These are phyloP conservation scores for Lypha dubia DNA, from an alignment of 2,888 invertebrate species.

Conservation along the genomic window DNA sequence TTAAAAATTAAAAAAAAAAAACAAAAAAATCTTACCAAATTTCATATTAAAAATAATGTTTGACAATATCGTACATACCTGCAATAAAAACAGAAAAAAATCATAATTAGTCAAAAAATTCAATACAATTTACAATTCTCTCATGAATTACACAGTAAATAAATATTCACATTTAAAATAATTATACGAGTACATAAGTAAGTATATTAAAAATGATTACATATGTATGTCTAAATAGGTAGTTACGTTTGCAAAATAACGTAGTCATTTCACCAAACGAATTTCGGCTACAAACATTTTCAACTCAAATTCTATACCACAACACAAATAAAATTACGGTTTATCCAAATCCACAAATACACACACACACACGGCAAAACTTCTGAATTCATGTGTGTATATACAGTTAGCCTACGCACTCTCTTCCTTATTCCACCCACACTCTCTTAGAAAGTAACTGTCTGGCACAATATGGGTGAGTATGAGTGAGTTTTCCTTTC, in stretches of 20 bases:
- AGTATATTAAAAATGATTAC: neutral
- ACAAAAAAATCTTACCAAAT: neutral
- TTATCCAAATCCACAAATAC: slow-evolving; percentile 13
- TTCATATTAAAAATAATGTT: neutral
- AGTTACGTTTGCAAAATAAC: neutral
- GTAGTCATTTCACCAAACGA: neutral
- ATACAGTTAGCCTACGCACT: slow-evolving; percentile 11
- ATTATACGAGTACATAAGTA: neutral
- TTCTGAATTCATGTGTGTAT: no score
- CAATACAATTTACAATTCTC: no score
- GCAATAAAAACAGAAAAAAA: slow-evolving; percentile 1
- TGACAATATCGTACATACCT: neutral
- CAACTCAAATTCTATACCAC: neutral
- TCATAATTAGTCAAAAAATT: neutral
- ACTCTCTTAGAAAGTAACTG: neutral
- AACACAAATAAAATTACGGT: slow-evolving; percentile 31
- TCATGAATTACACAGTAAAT: neutral
- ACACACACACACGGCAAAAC: no score
- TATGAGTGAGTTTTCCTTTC: neutral
- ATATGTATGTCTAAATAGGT: neutral
- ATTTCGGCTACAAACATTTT: neutral
- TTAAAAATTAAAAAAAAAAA: no score
- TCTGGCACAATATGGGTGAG: neutral
- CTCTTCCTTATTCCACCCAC: neutral
- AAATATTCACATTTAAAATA: neutral